Evolutionary conservation across 2,113 vertebrate species (phyloP).

Genomic region (Glareola pratincola): DNA sequence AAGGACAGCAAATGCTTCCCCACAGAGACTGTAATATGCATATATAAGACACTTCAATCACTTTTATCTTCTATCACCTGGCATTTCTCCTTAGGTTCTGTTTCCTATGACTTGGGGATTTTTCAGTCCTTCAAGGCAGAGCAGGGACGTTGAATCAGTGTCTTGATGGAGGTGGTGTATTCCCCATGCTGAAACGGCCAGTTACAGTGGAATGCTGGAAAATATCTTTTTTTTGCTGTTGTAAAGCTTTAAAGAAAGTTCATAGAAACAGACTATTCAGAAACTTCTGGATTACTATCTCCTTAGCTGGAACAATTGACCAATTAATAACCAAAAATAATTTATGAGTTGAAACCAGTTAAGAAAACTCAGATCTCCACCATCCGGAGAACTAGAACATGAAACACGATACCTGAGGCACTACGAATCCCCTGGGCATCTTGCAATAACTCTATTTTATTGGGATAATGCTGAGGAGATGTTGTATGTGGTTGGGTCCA

Average conservation of each 20-base stretch:
- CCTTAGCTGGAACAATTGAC: not conserved
- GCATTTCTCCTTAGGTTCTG: not conserved
- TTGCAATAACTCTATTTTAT: not conserved
- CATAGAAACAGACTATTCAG: not conserved
- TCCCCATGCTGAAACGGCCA: not conserved
- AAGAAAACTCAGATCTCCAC: not conserved
- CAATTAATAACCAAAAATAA: not conserved
- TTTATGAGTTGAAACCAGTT: not conserved
- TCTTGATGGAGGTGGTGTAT: not conserved
- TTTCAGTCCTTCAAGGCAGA: not conserved
- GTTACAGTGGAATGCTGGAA: not conserved
- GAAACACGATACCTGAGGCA: not conserved
- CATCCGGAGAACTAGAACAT: not conserved
- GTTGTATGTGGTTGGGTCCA: not conserved
- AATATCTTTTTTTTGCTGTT: not conserved
- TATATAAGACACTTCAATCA: not conserved
- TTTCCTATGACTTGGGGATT: not conserved
- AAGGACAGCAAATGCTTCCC: constrained; percentile 37
- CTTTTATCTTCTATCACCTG: not conserved
- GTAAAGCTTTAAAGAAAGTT: not conserved
- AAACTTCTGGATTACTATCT: not conserved
- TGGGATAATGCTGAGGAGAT: not conserved
- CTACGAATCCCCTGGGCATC: not conserved
- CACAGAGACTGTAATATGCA: not conserved
- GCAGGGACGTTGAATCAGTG: not conserved